A percentile compares a stretch with the other conserved stretches of the same genome.
phyloP scores from a whole-genome alignment of 2,888 invertebrate genomes.

The Ectemnius cavifrons region DNA sequence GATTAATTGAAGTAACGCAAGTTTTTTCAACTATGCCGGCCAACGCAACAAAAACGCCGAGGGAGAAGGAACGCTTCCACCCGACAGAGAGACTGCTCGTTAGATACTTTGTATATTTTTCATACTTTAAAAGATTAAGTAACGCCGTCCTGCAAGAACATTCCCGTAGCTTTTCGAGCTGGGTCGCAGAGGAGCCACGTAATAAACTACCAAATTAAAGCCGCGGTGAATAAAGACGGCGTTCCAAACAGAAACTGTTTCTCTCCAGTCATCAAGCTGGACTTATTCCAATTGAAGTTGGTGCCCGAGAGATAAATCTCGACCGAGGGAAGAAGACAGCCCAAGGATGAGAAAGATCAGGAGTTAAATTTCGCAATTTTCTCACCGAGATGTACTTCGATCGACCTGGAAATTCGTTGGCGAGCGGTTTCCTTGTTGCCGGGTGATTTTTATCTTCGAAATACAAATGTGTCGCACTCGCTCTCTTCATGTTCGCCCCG shows the following conservation, averaged over 20 bases:
- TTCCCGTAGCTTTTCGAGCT: not conserved
- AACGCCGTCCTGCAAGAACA: slow-evolving; percentile 12
- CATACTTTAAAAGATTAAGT: slow-evolving; percentile 20
- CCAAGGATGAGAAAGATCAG: no score
- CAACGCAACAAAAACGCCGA: no score
- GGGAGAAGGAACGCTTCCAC: no score
- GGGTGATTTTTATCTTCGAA: not conserved
- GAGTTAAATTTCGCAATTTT: not conserved
- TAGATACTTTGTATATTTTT: slow-evolving; percentile 28
- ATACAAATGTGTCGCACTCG: slow-evolving; percentile 38
- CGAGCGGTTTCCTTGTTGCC: slow-evolving; percentile 11
- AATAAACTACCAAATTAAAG: slow-evolving; percentile 1
- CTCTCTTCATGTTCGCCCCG: slow-evolving; percentile 35
- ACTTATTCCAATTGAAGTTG: no score
- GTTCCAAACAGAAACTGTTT: not conserved
- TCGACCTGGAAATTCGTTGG: not conserved
- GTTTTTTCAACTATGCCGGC: slow-evolving; percentile 25
- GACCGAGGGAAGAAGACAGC: no score
- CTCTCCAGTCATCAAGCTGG: no score
- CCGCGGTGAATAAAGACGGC: not conserved
- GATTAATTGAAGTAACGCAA: slow-evolving; percentile 46
- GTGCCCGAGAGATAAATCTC: no score
- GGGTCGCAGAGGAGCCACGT: not conserved
- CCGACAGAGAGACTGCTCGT: slow-evolving; percentile 22
- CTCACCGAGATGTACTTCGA: not conserved